Percentiles rank a stretch among this genome's conserved stretches.
Evolutionary conservation across 2,113 vertebrate species (phyloP).

Genomic region (Scophthalmus maximus): DNA sequence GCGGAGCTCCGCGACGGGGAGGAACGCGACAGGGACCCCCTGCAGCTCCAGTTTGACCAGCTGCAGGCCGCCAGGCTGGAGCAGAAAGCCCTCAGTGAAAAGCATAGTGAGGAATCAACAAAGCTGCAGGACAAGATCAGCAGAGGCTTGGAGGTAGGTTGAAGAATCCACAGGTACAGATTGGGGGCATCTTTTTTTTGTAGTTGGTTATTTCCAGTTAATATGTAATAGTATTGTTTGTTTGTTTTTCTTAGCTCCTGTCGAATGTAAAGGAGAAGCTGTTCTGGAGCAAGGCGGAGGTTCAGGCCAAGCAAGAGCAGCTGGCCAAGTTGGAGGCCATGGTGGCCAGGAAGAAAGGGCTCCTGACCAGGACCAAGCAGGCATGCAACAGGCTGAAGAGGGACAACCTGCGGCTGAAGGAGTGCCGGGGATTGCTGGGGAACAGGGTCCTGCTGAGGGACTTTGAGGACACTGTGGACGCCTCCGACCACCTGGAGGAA

Average conservation of each 20-base stretch:
- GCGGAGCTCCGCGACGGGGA: conserved; percentile 66
- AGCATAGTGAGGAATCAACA: conserved; percentile 77
- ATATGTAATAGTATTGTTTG: background rate
- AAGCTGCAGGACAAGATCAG: conserved; percentile 81
- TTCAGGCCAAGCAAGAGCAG: conserved; percentile 66
- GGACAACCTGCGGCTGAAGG: conserved; percentile 78
- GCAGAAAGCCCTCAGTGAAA: conserved; percentile 72
- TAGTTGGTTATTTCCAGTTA: background rate
- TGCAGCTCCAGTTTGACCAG: conserved; percentile 80
- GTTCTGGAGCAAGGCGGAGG: conserved; percentile 79
- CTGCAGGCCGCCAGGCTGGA: conserved; percentile 85
- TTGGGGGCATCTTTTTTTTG: background rate
- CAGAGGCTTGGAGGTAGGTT: conserved; percentile 65
- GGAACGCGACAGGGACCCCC: conserved; percentile 63
- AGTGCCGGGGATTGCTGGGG: conserved; percentile 84
- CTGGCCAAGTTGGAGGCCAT: conserved; percentile 68
- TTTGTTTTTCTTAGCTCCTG: conserved; percentile 70
- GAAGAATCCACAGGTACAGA: background rate
- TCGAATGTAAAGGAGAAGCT: conserved; percentile 88
- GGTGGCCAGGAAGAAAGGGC: conserved; percentile 74
- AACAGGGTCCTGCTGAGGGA: conserved; percentile 82
- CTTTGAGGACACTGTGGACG: conserved; percentile 82
- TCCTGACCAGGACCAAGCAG: conserved; percentile 80
- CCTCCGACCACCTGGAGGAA: conserved; percentile 51
- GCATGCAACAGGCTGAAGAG: conserved; percentile 71